These are phyloP conservation scores for Coregonus clupeaformis DNA, from an alignment of 2,113 vertebrate genomes.

Conservation along the genomic window DNA sequence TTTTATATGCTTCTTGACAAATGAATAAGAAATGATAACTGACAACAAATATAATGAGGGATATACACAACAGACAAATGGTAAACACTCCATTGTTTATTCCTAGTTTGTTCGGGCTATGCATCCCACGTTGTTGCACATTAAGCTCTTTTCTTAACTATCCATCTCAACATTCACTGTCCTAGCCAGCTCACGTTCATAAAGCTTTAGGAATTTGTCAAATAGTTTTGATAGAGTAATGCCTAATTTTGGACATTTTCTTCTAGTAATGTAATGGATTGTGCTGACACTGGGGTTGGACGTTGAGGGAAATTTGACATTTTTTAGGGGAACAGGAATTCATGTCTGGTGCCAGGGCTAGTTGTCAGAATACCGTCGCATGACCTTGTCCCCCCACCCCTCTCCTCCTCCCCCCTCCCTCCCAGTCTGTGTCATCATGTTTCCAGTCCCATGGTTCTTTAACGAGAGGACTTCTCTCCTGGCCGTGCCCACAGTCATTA, in stretches of 20 bases:
- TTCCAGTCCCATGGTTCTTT: slow-evolving; percentile 30
- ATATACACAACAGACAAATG: background rate
- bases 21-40: background rate
- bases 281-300: slow-evolving; percentile 7
- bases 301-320: background rate
- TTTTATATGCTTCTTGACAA: background rate
- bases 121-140: slow-evolving; percentile 32
- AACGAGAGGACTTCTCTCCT: slow-evolving; percentile 29
- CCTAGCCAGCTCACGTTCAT: slow-evolving; percentile 5
- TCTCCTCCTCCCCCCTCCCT: background rate
- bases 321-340: slow-evolving; percentile 1
- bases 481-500: slow-evolving; percentile 53
- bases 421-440: slow-evolving; percentile 18
- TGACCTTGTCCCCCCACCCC: background rate
- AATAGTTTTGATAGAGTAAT: background rate
- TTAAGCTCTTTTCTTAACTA: slow-evolving; percentile 22
- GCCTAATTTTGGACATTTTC: slow-evolving; percentile 2
- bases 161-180: slow-evolving; percentile 15
- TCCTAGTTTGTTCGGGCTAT: slow-evolving; percentile 42
- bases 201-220: slow-evolving; percentile 15
- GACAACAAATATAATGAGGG: background rate
- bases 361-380: slow-evolving; percentile 2
- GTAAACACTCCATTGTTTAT: slow-evolving; percentile 35
- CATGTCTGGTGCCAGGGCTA: slow-evolving; percentile 2
- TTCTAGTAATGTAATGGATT: background rate